A percentile compares a stretch with the other conserved stretches of the same genome.
Evolutionary conservation across 30 jellyfish, hydroid and myxozoan genomes (phyloP).

Genomic region (Cassiopea andromeda): DNA sequence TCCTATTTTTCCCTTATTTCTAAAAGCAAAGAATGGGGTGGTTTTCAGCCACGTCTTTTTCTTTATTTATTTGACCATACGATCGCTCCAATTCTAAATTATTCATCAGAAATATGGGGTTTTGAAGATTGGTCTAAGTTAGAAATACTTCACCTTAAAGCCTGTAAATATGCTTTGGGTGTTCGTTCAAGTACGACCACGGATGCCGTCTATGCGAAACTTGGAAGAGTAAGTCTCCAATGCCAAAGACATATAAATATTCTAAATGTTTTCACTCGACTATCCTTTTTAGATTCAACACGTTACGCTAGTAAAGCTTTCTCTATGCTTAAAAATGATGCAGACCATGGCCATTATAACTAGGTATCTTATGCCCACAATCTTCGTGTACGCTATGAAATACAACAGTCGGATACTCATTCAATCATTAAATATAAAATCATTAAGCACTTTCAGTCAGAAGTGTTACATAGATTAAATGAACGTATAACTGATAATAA

Average conservation of each 20-base stretch:
- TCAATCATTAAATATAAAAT: constrained; percentile 14
- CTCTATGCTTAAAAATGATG: constrained; percentile 23
- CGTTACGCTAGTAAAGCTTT: constrained; percentile 56
- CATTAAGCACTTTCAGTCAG: constrained; percentile 18
- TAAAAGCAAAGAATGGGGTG: constrained; percentile 51
- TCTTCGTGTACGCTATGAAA: constrained; percentile 29
- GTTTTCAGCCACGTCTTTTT: constrained; percentile 47
- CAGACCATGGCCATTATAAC: constrained; percentile 46
- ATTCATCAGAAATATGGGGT: constrained; percentile 50
- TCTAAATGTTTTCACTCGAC: constrained; percentile 20
- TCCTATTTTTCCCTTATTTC: constrained; percentile 43
- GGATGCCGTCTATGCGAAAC: constrained; percentile 44
- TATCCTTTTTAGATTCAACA: constrained; percentile 9
- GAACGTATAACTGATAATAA: constrained; percentile 27
- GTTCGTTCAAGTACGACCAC: constrained; percentile 35
- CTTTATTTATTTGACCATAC: constrained; percentile 31
- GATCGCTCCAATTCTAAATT: constrained; percentile 33
- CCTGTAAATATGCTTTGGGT: constrained; percentile 50
- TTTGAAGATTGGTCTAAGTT: constrained; percentile 44
- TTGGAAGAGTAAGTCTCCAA: constrained; percentile 34
- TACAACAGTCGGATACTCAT: constrained; percentile 42
- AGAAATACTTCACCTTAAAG: constrained; percentile 39
- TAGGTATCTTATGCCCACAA: constrained; percentile 35
- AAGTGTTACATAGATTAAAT: constrained; percentile 26
- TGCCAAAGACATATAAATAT: constrained; percentile 12